Evolutionary conservation across 2,797 vertebrate species (phyloP).

Genomic region (Enteromius trimaculatus): DNA sequence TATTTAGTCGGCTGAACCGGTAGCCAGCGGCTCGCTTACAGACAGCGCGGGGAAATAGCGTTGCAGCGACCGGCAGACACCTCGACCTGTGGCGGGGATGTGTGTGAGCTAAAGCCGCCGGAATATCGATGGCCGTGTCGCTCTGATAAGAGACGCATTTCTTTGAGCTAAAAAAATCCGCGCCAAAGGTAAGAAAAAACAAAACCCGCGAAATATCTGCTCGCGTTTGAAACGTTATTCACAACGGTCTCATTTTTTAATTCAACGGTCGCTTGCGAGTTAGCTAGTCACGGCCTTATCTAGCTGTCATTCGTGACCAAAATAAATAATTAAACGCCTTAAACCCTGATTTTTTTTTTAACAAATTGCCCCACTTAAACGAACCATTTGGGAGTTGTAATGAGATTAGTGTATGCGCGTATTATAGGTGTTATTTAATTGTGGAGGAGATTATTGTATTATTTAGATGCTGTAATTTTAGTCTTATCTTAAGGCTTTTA

Average conservation of each 20-base stretch:
- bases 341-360: not conserved
- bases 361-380: constrained; percentile 1
- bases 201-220: not conserved
- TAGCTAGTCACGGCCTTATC: constrained; percentile 1
- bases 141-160: constrained; percentile 12
- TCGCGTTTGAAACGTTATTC: not conserved
- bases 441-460: constrained; percentile 6
- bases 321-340: constrained; percentile 10
- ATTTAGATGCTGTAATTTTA: constrained; percentile 31
- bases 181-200: not conserved
- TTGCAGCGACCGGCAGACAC: constrained; percentile 17
- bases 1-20: constrained; percentile 21
- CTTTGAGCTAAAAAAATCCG: constrained; percentile 15
- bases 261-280: constrained; percentile 7
- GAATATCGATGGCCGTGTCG: constrained; percentile 7
- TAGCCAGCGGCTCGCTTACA: constrained; percentile 9
- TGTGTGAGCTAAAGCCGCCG: constrained; percentile 27
- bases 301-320: constrained; percentile 18
- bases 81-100: constrained; percentile 41
- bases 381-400: not conserved
- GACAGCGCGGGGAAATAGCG: constrained; percentile 11
- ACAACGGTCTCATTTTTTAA: not conserved
- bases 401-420: not conserved
- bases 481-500: constrained; percentile 25
- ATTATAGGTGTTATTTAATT: constrained; percentile 1